Percentiles rank a stretch among this genome's conserved stretches.
Conservation (phyloP, 2,888 invertebrate species). For the Tipula helvola region DNA sequence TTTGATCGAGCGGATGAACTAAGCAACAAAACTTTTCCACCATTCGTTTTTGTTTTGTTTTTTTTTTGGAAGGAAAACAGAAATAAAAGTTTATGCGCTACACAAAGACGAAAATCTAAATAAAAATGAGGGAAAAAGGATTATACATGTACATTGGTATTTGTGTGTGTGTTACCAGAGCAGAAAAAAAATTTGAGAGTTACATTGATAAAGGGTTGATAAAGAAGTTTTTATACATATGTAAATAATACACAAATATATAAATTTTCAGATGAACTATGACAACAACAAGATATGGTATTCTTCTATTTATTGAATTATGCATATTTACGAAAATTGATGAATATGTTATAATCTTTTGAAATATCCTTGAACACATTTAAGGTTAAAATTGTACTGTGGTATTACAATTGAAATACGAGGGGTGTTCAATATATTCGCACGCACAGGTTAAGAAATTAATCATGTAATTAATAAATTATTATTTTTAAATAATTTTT, state of each 20-base stretch:
- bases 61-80: not conserved
- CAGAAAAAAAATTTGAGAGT: not conserved
- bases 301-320: not conserved
- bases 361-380: not conserved
- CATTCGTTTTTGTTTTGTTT: not conserved
- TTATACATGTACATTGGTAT: not conserved
- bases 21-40: not conserved
- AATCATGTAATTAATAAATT: too few species aligned
- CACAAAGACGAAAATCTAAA: not conserved
- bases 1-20: not conserved
- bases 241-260: not conserved
- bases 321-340: not conserved
- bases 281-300: not conserved
- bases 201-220: not conserved
- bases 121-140: not conserved
- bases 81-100: not conserved
- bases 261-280: not conserved
- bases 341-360: not conserved
- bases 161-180: not conserved
- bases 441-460: too few species aligned
- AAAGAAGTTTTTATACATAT: not conserved
- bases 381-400: too few species aligned
- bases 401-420: too few species aligned
- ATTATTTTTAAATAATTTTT: too few species aligned
- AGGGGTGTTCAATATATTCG: too few species aligned